phyloP scores from a whole-genome alignment of 2,888 invertebrate genomes.

The Stenurella melanura region DNA sequence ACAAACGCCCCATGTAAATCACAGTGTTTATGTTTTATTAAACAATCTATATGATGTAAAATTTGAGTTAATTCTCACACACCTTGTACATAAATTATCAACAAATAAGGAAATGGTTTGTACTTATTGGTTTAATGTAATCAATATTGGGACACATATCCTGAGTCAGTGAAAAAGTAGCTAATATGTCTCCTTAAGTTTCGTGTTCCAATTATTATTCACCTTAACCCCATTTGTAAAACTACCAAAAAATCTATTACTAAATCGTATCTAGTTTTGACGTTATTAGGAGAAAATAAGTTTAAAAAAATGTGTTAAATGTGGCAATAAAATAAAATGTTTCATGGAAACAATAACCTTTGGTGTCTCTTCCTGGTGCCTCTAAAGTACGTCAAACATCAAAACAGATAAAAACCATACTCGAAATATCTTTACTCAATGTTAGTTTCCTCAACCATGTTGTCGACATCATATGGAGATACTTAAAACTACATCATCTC shows the following conservation, averaged over 20 bases:
- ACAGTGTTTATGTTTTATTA: not conserved
- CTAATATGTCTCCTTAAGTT: not conserved
- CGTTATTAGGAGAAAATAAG: no score
- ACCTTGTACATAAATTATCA: constrained; percentile 40
- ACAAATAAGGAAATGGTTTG: constrained; percentile 53
- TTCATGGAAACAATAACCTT: no score
- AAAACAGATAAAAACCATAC: no score
- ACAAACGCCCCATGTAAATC: not conserved
- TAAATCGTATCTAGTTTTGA: no score
- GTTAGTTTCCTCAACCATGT: no score
- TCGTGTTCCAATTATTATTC: constrained; percentile 33
- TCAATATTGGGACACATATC: constrained; percentile 45
- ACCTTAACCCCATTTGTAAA: constrained; percentile 10
- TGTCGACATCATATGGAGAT: no score
- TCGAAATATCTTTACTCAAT: no score
- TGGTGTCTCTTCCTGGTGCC: no score
- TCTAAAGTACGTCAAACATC: no score
- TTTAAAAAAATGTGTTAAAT: no score
- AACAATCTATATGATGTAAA: not conserved
- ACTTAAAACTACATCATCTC: no score
- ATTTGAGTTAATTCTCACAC: constrained; percentile 13
- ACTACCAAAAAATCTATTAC: not conserved
- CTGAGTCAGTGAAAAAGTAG: constrained; percentile 43
- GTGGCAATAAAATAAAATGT: no score
- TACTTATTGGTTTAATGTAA: constrained; percentile 52